Conservation (phyloP, 2,113 vertebrate genomes). For the Haplochromis burtoni region DNA sequence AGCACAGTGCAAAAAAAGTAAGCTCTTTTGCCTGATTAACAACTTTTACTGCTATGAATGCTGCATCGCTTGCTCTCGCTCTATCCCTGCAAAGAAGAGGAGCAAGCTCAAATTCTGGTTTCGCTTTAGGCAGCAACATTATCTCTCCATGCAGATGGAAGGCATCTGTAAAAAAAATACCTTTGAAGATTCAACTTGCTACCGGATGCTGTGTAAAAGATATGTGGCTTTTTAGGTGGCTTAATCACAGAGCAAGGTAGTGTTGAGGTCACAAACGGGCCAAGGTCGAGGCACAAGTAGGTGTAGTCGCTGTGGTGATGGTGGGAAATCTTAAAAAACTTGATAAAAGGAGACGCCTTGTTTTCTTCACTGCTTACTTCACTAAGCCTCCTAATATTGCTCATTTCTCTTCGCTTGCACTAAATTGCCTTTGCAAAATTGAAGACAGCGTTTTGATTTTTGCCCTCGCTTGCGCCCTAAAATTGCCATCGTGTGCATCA, state of each 20-base stretch:
- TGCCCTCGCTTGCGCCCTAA: neutral
- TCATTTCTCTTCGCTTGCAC: neutral
- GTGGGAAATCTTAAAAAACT: neutral
- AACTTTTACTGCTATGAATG: neutral
- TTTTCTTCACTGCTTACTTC: neutral
- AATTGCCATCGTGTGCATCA: neutral
- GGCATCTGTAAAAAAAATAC: neutral
- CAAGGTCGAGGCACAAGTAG: accelerated
- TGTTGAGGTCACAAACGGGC: neutral
- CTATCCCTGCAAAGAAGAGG: neutral
- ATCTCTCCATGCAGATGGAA: conserved; percentile 1
- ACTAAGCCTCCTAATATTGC: neutral
- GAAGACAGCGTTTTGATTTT: neutral
- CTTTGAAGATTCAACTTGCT: neutral
- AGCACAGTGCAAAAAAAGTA: neutral
- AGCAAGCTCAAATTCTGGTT: neutral
- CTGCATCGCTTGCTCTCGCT: neutral
- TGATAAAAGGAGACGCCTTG: neutral
- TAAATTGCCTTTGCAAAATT: neutral
- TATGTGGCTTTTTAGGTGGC: neutral
- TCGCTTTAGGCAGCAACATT: neutral
- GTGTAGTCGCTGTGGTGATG: neutral
- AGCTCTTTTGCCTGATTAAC: accelerated
- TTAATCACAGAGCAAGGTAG: neutral
- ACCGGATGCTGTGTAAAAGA: neutral